These are phyloP conservation scores for Phainopepla nitens DNA, from an alignment of 2,113 vertebrate species.

Conservation along the genomic window DNA sequence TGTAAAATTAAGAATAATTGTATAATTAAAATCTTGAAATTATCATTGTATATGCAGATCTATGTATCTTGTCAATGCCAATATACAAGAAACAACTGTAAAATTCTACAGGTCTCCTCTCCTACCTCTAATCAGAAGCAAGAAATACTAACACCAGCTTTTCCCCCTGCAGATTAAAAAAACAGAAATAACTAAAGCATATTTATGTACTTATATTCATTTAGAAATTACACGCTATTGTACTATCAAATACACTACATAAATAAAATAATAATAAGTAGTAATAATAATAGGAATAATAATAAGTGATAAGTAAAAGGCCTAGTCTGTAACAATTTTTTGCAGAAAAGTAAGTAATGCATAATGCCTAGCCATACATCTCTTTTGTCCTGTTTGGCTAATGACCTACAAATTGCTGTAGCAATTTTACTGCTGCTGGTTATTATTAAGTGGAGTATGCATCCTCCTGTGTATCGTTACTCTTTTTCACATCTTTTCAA, in stretches of 20 bases:
- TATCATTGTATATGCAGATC: not conserved
- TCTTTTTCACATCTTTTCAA: not conserved
- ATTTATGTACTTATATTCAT: conserved; percentile 2
- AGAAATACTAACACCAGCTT: not conserved
- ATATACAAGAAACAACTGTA: not conserved
- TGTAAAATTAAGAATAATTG: not conserved
- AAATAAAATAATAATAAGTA: conserved; percentile 8
- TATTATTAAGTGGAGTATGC: conserved; percentile 31
- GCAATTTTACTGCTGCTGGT: conserved; percentile 38
- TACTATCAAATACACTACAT: not conserved
- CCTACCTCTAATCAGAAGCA: not conserved
- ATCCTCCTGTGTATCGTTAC: conserved; percentile 32
- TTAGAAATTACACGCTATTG: conserved; percentile 1
- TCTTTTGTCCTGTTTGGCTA: conserved; percentile 26
- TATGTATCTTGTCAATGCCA: not conserved
- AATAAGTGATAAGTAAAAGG: not conserved
- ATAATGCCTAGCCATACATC: conserved; percentile 29
- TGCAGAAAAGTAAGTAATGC: conserved; percentile 4
- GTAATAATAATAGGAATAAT: not conserved
- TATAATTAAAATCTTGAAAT: not conserved
- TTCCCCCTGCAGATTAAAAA: not conserved
- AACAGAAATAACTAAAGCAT: not conserved
- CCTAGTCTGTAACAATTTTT: not conserved
- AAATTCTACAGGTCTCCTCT: not conserved
- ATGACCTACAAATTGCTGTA: conserved; percentile 58